Conservation (phyloP, 2,888 invertebrate genomes). For the Hylaea fasciaria region DNA sequence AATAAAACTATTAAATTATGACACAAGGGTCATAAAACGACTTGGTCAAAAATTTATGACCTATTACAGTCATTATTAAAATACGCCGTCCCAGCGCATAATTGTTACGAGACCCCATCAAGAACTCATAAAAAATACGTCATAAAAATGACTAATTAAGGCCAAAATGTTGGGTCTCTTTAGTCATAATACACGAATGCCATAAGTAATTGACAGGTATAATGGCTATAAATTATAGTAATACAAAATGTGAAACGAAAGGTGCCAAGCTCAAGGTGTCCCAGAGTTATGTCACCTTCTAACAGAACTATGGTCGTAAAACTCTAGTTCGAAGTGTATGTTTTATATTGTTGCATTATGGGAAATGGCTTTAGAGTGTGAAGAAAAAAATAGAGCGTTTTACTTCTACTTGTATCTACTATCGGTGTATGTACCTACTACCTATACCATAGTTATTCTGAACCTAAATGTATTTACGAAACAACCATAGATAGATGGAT, state of each 20-base stretch:
- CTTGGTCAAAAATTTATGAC: constrained; percentile 32
- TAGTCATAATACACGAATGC: constrained; percentile 22
- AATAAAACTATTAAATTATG: constrained; percentile 39
- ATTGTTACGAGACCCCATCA: constrained; percentile 44
- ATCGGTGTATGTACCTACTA: too few relatives aligned
- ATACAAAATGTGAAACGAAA: constrained; percentile 21
- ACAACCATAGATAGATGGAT: too few relatives aligned
- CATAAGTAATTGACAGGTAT: constrained; percentile 21
- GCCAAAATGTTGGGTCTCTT: constrained; percentile 29
- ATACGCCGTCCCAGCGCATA: constrained; percentile 41
- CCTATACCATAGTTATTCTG: too few relatives aligned
- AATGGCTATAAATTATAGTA: constrained; percentile 36
- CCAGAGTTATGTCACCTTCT: constrained; percentile 15
- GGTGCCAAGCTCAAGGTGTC: constrained; percentile 18
- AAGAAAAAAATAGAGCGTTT: too few relatives aligned
- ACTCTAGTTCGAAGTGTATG: constrained; percentile 12
- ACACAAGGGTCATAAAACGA: constrained; percentile 29
- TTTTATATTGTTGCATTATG: too few relatives aligned
- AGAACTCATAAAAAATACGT: constrained; percentile 47
- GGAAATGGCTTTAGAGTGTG: too few relatives aligned
- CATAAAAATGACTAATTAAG: constrained; percentile 45
- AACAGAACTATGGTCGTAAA: constrained; percentile 18
- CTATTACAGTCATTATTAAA: constrained; percentile 30
- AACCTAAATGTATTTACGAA: too few relatives aligned
- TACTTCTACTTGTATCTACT: too few relatives aligned